These are phyloP conservation scores for Cavia porcellus DNA, from an alignment of 2,113 vertebrate genomes.

Conservation along the genomic window DNA sequence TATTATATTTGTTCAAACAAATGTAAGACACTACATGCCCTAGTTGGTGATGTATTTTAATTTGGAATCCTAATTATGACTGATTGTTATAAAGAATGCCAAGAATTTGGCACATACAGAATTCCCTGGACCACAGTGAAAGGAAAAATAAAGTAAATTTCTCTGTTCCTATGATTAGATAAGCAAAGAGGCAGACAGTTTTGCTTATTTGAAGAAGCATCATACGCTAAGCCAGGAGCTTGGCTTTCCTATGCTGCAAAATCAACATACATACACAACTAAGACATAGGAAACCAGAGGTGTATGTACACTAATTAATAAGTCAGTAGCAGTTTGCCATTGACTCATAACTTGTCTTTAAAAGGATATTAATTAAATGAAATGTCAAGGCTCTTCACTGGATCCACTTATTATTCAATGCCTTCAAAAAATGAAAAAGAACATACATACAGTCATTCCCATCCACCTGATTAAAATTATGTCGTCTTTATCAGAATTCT, in stretches of 20 bases:
- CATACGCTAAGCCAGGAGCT: conserved; percentile 38
- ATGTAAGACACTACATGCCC: conserved; percentile 46
- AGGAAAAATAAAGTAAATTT: conserved; percentile 55
- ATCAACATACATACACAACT: neutral
- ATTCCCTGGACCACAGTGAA: conserved; percentile 47
- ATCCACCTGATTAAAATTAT: neutral
- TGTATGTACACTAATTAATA: conserved; percentile 17
- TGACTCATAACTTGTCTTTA: neutral
- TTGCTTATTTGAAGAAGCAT: conserved; percentile 47
- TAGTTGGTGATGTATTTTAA: conserved; percentile 58
- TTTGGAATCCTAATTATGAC: conserved; percentile 75
- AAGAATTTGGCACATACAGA: conserved; percentile 20
- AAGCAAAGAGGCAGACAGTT: conserved; percentile 40
- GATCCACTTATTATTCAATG: neutral
- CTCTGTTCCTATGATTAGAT: conserved; percentile 59
- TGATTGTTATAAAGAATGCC: conserved; percentile 63
- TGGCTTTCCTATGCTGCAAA: conserved; percentile 47
- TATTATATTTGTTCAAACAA: conserved; percentile 55
- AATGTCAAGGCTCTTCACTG: neutral
- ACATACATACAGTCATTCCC: neutral
- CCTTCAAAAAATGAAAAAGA: neutral
- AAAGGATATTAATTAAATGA: neutral
- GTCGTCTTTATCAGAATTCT: neutral
- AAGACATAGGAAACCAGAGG: neutral
- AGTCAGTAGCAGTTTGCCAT: neutral